A percentile compares a stretch with the other conserved stretches of the same genome.
These are phyloP conservation scores for Zaprionus camerounensis DNA, from an alignment of 1,140 invertebrate species.

Conservation along the genomic window DNA sequence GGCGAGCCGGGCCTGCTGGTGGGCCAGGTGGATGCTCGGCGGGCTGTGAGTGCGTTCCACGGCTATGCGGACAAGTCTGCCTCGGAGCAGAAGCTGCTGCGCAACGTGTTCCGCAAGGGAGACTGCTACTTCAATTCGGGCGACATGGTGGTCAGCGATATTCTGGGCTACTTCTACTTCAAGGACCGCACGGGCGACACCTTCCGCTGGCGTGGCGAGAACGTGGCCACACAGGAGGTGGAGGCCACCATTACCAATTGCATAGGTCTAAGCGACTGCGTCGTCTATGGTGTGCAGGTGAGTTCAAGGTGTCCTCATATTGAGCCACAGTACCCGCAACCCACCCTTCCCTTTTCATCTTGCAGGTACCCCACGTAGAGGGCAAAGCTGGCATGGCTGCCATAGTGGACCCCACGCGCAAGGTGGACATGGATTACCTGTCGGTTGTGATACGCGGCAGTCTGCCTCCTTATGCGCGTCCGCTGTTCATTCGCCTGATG, in stretches of 20 bases:
- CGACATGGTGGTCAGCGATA: slow-evolving; percentile 96
- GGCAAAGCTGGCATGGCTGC: slow-evolving; percentile 98
- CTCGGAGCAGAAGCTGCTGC: slow-evolving; percentile 95
- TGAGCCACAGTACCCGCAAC: neutral
- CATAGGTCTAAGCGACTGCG: slow-evolving; percentile 89
- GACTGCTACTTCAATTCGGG: slow-evolving; percentile 97
- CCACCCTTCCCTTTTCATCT: slow-evolving; percentile 1
- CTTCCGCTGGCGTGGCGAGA: slow-evolving; percentile 97
- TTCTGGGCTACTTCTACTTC: slow-evolving; percentile 97
- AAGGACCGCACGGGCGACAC: slow-evolving; percentile 98
- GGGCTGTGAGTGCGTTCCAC: slow-evolving; percentile 88
- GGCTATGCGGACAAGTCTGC: slow-evolving; percentile 96
- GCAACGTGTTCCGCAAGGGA: slow-evolving; percentile 93
- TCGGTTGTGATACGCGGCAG: slow-evolving; percentile 87
- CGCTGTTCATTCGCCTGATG: slow-evolving; percentile 94
- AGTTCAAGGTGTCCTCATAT: slow-evolving; percentile 42
- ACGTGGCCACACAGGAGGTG: slow-evolving; percentile 98
- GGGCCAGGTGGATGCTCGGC: slow-evolving; percentile 91
- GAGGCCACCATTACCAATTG: slow-evolving; percentile 95
- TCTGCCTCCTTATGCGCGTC: slow-evolving; percentile 93
- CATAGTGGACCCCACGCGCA: slow-evolving; percentile 90
- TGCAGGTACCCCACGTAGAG: slow-evolving; percentile 92
- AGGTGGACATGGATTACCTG: slow-evolving; percentile 88
- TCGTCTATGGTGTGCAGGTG: slow-evolving; percentile 96
- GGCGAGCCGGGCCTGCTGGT: slow-evolving; percentile 90